Base-by-base conservation (phyloP, 2,797 vertebrate genomes). In the Moxostoma hubbsi region DNA sequence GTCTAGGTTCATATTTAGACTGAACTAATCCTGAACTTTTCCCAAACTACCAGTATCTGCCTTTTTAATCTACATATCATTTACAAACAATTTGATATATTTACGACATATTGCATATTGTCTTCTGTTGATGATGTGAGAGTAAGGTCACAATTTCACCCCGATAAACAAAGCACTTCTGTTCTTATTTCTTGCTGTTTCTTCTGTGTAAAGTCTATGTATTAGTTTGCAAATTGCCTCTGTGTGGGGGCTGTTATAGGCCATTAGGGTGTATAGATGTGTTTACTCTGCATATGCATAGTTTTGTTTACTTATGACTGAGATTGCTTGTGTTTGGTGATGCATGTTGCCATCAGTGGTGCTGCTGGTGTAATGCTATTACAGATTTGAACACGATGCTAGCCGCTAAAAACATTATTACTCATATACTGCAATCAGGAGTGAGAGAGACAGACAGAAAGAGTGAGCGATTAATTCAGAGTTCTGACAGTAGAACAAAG, bases 241-340 rank as follows among this genome's bases (percentile, higher is more conserved):
- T 79, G 69, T 73, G 77, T 79, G 68, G 59, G 77, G 77, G 77
- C 68, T 71, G 68, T 79, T 72, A 79, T 72, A 79, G 77, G 46
- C 77, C 69, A 79, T 79, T 79, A 79, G 77, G 54, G 69, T 49
- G 51, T 79, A 72, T 79, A 79, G 68, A 79, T 79, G 77, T 79
- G 76, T 78, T 78, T 78, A 78, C 59, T 64, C 46, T 79, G 69
- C 61, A 72, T 79, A 79, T 73, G 77, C 69, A 79, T 24, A 73
- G 61, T 79, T 79, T 79, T 79, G 77, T 79, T 79, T 79, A 79
- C 77, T 73, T 65, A 79, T 65, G 77, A 79, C 61, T 51, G 77
- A 79, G 69, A 79, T 73, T 51, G 67, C 51, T 64, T 73, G 69
- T 79, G 77, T 72, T 79, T 73, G 77, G 61, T 79, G 77, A 79